Percentiles rank a stretch among this genome's conserved stretches.
Conservation (phyloP, 2,113 vertebrate genomes). For the Aegypius monachus region DNA sequence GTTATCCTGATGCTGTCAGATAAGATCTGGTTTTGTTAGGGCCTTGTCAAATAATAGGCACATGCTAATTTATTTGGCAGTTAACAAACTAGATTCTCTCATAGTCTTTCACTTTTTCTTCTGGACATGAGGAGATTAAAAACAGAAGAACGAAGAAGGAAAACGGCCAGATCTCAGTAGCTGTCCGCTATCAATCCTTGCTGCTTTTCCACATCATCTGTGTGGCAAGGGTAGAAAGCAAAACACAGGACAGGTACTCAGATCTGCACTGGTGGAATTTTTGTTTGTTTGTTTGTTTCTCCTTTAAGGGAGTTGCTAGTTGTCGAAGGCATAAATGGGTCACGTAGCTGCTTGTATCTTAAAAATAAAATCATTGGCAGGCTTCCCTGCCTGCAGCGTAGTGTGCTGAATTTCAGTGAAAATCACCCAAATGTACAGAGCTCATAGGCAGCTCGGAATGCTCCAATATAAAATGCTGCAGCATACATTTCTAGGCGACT, state of each 20-base stretch:
- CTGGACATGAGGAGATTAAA: background rate
- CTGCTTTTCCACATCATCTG: background rate
- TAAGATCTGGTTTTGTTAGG: background rate
- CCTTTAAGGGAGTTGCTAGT: background rate
- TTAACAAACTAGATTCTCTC: background rate
- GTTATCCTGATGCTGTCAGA: background rate
- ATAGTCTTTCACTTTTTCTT: background rate
- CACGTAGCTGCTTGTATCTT: conserved; percentile 54
- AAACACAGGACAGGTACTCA: background rate
- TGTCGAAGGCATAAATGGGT: conserved; percentile 59
- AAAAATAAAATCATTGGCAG: conserved; percentile 61
- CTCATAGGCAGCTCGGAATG: background rate
- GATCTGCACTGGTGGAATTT: background rate
- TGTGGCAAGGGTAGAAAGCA: background rate
- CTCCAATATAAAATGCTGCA: conserved; percentile 25
- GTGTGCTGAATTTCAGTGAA: conserved; percentile 51
- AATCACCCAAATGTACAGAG: conserved; percentile 33
- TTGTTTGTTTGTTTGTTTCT: background rate
- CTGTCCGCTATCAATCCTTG: background rate
- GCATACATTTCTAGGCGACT: background rate
- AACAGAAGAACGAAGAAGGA: background rate
- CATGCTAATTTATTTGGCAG: background rate
- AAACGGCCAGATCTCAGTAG: background rate
- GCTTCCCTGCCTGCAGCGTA: conserved; percentile 1
- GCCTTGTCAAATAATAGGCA: background rate